Evolutionary conservation across 2,797 vertebrate species (phyloP).

Genomic region (Rhabdomys pumilio): DNA sequence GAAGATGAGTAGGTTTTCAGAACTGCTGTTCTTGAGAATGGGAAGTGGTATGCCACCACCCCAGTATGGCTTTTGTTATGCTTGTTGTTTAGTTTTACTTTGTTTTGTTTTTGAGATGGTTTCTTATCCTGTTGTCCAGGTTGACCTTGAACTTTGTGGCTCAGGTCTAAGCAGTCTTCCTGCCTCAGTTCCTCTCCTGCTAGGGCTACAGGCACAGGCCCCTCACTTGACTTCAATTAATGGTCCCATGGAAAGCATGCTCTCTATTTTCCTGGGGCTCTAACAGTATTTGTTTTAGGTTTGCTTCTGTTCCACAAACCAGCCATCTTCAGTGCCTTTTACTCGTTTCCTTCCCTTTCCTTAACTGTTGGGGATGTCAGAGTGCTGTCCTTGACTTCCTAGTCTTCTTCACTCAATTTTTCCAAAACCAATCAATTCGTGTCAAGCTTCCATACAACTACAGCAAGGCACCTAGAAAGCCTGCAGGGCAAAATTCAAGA

Average conservation of each 20-base stretch:
- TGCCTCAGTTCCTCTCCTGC: background rate
- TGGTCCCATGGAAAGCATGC: background rate
- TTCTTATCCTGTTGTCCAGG: background rate
- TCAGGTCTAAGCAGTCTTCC: background rate
- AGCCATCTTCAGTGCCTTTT: background rate
- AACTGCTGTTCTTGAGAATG: background rate
- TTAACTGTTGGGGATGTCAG: background rate
- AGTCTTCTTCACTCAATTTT: background rate
- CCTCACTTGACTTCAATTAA: background rate
- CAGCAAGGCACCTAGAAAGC: background rate
- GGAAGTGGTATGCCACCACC: too few species aligned
- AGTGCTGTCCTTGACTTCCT: background rate
- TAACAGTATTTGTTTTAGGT: background rate
- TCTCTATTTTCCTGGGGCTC: background rate
- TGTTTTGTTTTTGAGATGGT: background rate
- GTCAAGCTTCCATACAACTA: background rate
- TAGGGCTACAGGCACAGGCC: background rate
- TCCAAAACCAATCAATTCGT: background rate
- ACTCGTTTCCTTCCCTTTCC: background rate
- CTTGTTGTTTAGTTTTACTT: background rate
- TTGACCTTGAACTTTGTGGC: background rate
- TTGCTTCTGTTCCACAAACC: background rate
- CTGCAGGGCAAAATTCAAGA: background rate
- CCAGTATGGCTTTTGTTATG: background rate
- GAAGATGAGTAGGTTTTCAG: rapidly evolving